Evolutionary conservation across 1,140 invertebrate genomes (phyloP), one percentile per base, ranked within the genome.

Genomic region (Drosophila pandora): DNA sequence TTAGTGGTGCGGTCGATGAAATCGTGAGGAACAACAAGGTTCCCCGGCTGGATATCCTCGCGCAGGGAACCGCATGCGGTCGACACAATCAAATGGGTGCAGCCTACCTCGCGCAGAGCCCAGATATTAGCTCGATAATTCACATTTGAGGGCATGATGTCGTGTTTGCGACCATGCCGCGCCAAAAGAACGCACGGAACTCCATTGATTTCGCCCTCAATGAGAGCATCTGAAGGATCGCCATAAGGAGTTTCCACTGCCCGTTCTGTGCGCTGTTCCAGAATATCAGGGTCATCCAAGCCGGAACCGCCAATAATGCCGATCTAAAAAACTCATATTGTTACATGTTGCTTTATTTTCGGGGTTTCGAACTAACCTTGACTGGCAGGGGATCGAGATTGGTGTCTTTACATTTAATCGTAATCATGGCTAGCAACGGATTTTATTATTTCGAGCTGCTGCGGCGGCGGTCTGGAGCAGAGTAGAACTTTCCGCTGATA

Each of bases 101-200:
- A 99, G 0, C 97, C 97, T 54, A 94, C 93, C 58, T 95, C 85
- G 72, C 97, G 96, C 54, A 99, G 92, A 1, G 98, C 98, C 95
- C 97, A 98, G 48, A 99, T 95, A 91, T 99, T 99, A 2, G 98
- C 99, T 65, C 98, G 94, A 92, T 99, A 99, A 92, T 99, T 99
- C 0, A 99, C 90, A 57, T 92, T 90, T 5, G 88, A 83, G 0
- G 98, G 98, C 91, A 93, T 95, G 32, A 97, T 94, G 49, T 93
- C 93, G 91, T 99, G 98, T 52, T 95, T 95, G 39, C 95, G 92
- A 2, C 98, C 98, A 93, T 99, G 99, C 78, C 98, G 96, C 0
- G 97, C 95, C 12, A 99, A 88, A 4, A 99, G 89, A 0, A 97
- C 95, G 91, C 97, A 97, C 2, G 77, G 76, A 0, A 91, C 90